phyloP scores from a whole-genome alignment of 2,113 vertebrate species.

The Zonotrichia leucophrys region DNA sequence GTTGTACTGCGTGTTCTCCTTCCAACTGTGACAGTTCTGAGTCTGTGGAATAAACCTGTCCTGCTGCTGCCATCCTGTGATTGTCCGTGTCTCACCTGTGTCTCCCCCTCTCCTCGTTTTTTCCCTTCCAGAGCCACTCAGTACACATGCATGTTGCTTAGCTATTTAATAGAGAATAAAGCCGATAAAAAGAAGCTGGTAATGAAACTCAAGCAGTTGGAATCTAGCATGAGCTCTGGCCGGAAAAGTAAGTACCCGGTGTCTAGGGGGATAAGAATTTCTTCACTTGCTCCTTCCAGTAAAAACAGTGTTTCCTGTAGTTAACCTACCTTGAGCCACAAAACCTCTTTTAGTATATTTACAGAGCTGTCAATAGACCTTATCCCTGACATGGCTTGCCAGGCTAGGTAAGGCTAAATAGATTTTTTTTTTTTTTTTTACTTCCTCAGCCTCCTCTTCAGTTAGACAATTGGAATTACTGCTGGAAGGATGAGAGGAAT shows the following conservation, averaged over 20 bases:
- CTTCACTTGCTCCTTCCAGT: background rate
- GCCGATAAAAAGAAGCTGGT: conserved; percentile 76
- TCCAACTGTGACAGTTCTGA: background rate
- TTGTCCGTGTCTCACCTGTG: conserved; percentile 21
- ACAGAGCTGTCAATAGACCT: background rate
- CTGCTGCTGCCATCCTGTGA: background rate
- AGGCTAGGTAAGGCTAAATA: background rate
- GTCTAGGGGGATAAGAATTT: background rate
- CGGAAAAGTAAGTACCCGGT: conserved; percentile 90
- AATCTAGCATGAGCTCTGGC: conserved; percentile 89
- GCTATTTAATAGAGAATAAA: conserved; percentile 84
- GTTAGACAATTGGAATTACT: background rate
- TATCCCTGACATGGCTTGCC: background rate
- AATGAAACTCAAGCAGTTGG: conserved; percentile 85
- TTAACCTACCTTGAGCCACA: background rate
- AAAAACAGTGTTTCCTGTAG: background rate
- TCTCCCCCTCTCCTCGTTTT: conserved; percentile 48
- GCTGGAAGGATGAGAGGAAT: background rate
- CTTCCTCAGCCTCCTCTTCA: background rate
- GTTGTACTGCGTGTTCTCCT: background rate
- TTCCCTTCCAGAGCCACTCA: conserved; percentile 88
- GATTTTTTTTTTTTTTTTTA: background rate
- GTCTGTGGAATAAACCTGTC: background rate
- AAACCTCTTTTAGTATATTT: background rate
- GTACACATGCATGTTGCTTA: conserved; percentile 88